Base-by-base conservation (phyloP, 2,888 invertebrate genomes). In the Calameuta pallipes region DNA sequence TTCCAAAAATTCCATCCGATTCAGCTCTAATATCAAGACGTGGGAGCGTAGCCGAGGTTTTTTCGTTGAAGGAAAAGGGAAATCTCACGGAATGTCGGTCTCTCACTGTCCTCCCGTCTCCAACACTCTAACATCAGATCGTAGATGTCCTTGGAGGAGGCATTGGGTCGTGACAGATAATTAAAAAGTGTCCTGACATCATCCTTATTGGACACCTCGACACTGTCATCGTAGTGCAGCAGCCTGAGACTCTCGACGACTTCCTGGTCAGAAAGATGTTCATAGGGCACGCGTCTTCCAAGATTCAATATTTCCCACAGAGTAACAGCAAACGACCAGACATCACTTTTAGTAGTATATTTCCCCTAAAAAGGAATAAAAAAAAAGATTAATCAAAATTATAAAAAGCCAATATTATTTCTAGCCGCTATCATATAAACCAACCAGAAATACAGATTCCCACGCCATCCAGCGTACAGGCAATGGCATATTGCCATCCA, bases 401-500 rank as follows among this genome's bases (percentile, higher is more conserved):
- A 56, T 2, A 9, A 56, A 56, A 23, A 2, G 1, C 23, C 15
- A 56, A 56, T 1, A 56, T 56, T 56, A 56, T 1, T 56, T 9
- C 23, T 1, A 23, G 23, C 23, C 23, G 2, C 23, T 56, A 23
- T 56, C 15, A 15, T 15, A 15, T 41, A 23, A 41, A 56, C 88
- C 92, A 88, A 94, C 94, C 88, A 94, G 91, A 83, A 96, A 94
- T 79, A 97, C 94, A 1, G 96, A 95, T 91, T 97, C 97, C 96
- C 97, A 97, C 1, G 97, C 96, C 93, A 97, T 97, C 97, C 97
- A 97, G 75, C 98, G 94, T 78, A 98, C 94, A 0, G 98, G 98
- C 85, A 98, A 92, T 1, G 96, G 95, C 76, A 95, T 94, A 41
- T 94, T 93, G 0, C 96, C 97, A 86, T 96, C 96, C 41, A 96